Evolutionary conservation across 2,797 vertebrate genomes (phyloP).

Genomic region (Zalophus californianus): DNA sequence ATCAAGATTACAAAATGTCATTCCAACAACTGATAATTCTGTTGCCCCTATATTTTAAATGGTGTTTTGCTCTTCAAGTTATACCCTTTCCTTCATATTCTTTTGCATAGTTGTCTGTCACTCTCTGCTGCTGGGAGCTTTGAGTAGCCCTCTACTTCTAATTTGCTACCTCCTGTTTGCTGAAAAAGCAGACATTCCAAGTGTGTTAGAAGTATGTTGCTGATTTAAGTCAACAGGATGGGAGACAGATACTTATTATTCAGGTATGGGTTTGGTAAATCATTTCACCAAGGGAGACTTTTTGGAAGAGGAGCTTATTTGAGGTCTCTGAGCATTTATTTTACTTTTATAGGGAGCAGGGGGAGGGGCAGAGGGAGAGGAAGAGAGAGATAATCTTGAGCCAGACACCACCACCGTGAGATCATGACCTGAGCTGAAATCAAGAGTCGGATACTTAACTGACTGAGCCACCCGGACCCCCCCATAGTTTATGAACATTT

Average conservation of each 20-base stretch:
- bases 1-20: constrained; percentile 40
- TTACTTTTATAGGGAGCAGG: no score
- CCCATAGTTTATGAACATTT: background rate
- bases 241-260: constrained; percentile 1
- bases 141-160: background rate
- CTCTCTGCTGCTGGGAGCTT: background rate
- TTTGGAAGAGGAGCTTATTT: background rate
- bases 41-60: background rate
- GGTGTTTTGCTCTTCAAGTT: background rate
- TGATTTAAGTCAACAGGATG: background rate
- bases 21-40: constrained; percentile 40
- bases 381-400: no score
- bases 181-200: background rate
- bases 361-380: no score
- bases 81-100: background rate
- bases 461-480: no score
- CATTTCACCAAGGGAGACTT: background rate
- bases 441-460: no score
- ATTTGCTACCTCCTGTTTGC: background rate
- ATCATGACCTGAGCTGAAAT: no score
- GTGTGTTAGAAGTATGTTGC: constrained; percentile 11
- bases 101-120: background rate
- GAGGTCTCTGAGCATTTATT: constrained; percentile 15
- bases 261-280: constrained; percentile 3
- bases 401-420: no score